Percentiles rank a stretch among this genome's conserved stretches.
phyloP scores from a whole-genome alignment of 2,797 vertebrate species.

The Jordanella pulchra region DNA sequence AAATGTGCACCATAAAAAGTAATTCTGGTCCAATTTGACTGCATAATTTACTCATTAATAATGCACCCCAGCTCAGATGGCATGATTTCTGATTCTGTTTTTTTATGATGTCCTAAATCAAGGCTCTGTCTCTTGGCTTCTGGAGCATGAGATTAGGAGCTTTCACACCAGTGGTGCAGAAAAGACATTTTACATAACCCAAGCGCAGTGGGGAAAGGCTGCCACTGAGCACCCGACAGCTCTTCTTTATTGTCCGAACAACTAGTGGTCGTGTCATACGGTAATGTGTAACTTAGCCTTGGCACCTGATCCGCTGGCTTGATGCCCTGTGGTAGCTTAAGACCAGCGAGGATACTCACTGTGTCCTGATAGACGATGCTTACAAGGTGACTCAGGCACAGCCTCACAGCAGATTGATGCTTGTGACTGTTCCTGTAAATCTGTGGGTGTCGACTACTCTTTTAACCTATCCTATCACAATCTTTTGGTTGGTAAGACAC shows the following conservation, averaged over 20 bases:
- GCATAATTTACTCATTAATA: slow-evolving; percentile 14
- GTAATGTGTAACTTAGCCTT: slow-evolving; percentile 55
- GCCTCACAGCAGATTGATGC: slow-evolving; percentile 47
- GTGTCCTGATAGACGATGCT: slow-evolving; percentile 54
- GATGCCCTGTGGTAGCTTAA: slow-evolving; percentile 46
- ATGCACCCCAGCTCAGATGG: slow-evolving; percentile 15
- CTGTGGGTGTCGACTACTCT: slow-evolving; percentile 11
- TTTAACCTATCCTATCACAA: slow-evolving; percentile 24
- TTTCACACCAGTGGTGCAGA: slow-evolving; percentile 12
- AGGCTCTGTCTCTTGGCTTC: slow-evolving; percentile 18
- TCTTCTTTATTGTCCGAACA: slow-evolving; percentile 53
- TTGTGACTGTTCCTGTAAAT: slow-evolving; percentile 11
- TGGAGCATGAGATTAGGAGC: background rate
- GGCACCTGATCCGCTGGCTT: slow-evolving; percentile 49
- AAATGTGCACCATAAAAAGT: background rate
- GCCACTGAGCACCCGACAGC: slow-evolving; percentile 29
- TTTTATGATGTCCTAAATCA: slow-evolving; percentile 37
- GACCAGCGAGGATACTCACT: slow-evolving; percentile 52
- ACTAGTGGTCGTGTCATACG: slow-evolving; percentile 56
- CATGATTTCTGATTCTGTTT: slow-evolving; percentile 20
- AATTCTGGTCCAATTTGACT: slow-evolving; percentile 14
- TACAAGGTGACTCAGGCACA: slow-evolving; percentile 60
- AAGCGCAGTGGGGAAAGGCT: slow-evolving; percentile 47
- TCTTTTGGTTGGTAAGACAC: slow-evolving; percentile 16
- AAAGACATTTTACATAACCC: slow-evolving; percentile 47